Evolutionary conservation across 92 coral and sea anemone genomes (phyloP), one percentile per base, ranked within the genome.

Genomic region (Epizoanthus ramosus): DNA sequence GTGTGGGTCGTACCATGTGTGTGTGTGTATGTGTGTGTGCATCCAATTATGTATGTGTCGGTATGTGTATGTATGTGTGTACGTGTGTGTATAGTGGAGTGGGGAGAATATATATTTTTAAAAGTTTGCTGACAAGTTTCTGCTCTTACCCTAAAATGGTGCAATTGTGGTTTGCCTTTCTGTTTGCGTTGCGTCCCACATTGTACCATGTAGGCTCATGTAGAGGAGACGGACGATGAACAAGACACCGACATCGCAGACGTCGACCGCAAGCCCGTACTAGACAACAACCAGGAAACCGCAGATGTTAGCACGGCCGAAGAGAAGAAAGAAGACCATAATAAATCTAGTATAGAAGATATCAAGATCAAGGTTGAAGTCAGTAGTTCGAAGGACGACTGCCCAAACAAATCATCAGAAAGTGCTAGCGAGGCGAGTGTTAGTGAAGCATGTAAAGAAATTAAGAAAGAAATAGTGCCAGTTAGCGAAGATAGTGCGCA

Each of bases 101-200:
- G 8, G 6, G 28, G 23, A 50, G 14, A 50, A 12, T 8, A 43
- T 8, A 15, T 25, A 21, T 58, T 18, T 28, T 28, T 28, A 0
- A 28, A 35, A 16, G 19, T 52, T 64, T 68, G 59, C 61, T 45
- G 41, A 71, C 87, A 37, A 24, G 45, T 68, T 79, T 89, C 81
- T 65, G 69, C 81, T 85, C 79, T 92, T 82, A 73, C 79, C 83
- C 82, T 33, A 61, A 74, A 77, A 77, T 85, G 92, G 90, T 91
- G 57, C 91, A 83, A 81, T 87, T 87, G 86, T 87, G 89, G 89
- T 63, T 84, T 81, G 92, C 93, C 82, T 85, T 85, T 87, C 87
- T 83, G 64, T 93, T 88, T 87, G 82, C 82, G 71, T 83, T 93
- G 87, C 79, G 75, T 80, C 80, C 80, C 89, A 83, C 90, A 73